phyloP scores from a whole-genome alignment of 2,797 vertebrate species.

The Enteromius mattozi region DNA sequence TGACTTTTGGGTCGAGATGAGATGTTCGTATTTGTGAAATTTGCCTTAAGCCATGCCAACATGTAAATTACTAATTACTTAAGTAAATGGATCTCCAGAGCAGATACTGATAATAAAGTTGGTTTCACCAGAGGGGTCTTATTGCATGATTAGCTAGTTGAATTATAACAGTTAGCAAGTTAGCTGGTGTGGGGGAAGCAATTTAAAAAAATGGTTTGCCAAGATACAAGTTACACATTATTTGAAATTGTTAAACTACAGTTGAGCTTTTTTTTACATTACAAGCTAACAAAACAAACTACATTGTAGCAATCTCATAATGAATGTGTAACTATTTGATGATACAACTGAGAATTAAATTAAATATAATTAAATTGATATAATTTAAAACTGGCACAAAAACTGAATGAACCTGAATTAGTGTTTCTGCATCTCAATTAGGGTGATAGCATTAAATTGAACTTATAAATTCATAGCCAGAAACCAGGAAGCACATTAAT shows the following conservation, averaged over 20 bases:
- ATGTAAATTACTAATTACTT: constrained; percentile 72
- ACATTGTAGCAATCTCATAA: neutral
- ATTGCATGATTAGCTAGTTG: constrained; percentile 21
- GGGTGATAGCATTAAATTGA: neutral
- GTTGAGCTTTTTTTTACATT: neutral
- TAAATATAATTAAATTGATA: neutral
- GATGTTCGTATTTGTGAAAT: constrained; percentile 78
- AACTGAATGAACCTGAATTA: neutral
- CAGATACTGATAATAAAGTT: constrained; percentile 62
- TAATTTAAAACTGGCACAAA: neutral
- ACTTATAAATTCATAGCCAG: neutral
- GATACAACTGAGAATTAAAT: neutral
- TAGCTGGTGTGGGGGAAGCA: neutral
- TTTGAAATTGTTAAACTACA: neutral
- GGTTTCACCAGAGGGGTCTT: constrained; percentile 48
- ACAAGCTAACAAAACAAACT: neutral
- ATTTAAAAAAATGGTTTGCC: neutral
- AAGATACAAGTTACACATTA: neutral
- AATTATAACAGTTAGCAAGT: constrained; percentile 22
- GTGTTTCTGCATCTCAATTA: neutral
- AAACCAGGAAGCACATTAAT: neutral
- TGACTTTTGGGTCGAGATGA: constrained; percentile 81
- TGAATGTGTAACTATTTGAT: neutral
- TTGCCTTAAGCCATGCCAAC: constrained; percentile 73
- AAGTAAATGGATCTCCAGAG: constrained; percentile 67